Percentiles rank a stretch among this genome's conserved stretches.
Evolutionary conservation across 2,888 invertebrate species (phyloP).

Genomic region (Ennomos fuscantarius): DNA sequence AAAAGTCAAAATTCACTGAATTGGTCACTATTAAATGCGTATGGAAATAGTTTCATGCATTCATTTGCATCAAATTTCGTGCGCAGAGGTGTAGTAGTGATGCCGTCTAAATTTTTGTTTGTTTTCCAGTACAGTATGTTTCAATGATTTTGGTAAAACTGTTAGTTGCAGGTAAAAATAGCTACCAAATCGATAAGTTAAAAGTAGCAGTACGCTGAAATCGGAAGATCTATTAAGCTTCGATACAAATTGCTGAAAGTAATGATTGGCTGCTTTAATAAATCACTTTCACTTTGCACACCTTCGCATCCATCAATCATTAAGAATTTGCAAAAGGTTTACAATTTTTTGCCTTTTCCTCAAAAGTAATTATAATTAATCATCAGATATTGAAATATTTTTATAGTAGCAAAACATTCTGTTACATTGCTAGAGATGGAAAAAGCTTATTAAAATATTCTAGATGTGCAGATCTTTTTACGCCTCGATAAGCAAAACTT

Average conservation of each 20-base stretch:
- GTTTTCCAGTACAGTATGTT: constrained; percentile 25
- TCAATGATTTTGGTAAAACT: constrained; percentile 19
- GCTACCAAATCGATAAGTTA: no score
- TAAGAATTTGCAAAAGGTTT: constrained; percentile 21
- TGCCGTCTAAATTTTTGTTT: constrained; percentile 25
- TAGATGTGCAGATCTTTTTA: constrained; percentile 2
- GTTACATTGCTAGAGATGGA: constrained; percentile 3
- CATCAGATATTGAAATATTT: constrained; percentile 17
- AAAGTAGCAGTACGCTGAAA: neutral
- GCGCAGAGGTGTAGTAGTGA: constrained; percentile 28
- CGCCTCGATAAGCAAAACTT: constrained; percentile 17
- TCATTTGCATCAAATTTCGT: constrained; percentile 53
- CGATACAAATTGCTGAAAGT: constrained; percentile 9
- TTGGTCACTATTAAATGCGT: constrained; percentile 49
- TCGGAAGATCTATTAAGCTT: constrained; percentile 4
- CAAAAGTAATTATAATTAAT: constrained; percentile 18
- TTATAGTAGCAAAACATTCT: constrained; percentile 1
- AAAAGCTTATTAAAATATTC: constrained; percentile 9
- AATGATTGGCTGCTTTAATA: constrained; percentile 25
- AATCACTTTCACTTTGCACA: constrained; percentile 27
- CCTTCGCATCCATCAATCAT: constrained; percentile 29
- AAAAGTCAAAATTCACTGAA: constrained; percentile 39
- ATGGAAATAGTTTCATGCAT: constrained; percentile 58
- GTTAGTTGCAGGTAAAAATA: neutral
- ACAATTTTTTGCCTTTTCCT: constrained; percentile 15